Percentiles rank a stretch among this genome's conserved stretches.
Conservation (phyloP, 2,797 vertebrate species). For the Rhodeus uyekii region DNA sequence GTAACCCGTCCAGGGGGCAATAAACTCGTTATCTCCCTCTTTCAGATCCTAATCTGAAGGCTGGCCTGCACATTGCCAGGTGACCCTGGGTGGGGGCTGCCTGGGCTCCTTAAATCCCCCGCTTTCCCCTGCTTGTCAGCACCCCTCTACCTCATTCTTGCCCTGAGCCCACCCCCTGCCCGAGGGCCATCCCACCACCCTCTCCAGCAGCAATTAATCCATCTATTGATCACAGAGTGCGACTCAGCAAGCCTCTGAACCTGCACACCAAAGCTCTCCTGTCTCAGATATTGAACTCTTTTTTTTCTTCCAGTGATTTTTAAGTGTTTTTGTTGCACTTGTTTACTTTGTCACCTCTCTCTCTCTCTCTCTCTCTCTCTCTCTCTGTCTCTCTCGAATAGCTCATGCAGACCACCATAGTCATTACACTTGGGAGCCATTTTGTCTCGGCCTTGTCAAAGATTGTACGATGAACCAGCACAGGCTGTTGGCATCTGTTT, state of each 20-base stretch:
- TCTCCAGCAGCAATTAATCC: slow-evolving; percentile 75
- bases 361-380: not conserved
- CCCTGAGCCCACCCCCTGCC: slow-evolving; percentile 69
- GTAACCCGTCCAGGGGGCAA: slow-evolving; percentile 82
- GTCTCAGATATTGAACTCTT: slow-evolving; percentile 21
- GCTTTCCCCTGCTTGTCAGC: slow-evolving; percentile 77
- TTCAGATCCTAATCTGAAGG: slow-evolving; percentile 98
- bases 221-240: slow-evolving; percentile 77
- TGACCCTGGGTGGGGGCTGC: slow-evolving; percentile 83
- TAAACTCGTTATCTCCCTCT: slow-evolving; percentile 93
- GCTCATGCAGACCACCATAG: not conserved
- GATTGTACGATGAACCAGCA: not conserved
- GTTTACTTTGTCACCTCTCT: not conserved
- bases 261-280: slow-evolving; percentile 54
- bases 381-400: slow-evolving; percentile 8
- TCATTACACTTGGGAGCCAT: slow-evolving; percentile 3
- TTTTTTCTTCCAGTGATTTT: slow-evolving; percentile 9
- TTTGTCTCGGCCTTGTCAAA: slow-evolving; percentile 19
- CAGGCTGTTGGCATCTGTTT: slow-evolving; percentile 11
- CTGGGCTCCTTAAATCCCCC: slow-evolving; percentile 78
- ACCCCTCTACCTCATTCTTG: slow-evolving; percentile 75
- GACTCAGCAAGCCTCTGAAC: slow-evolving; percentile 63
- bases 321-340: slow-evolving; percentile 32
- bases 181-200: slow-evolving; percentile 63
- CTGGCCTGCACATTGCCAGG: slow-evolving; percentile 87